phyloP scores from a whole-genome alignment of 1,140 invertebrate genomes.

The Cardiocondyla obscurior region DNA sequence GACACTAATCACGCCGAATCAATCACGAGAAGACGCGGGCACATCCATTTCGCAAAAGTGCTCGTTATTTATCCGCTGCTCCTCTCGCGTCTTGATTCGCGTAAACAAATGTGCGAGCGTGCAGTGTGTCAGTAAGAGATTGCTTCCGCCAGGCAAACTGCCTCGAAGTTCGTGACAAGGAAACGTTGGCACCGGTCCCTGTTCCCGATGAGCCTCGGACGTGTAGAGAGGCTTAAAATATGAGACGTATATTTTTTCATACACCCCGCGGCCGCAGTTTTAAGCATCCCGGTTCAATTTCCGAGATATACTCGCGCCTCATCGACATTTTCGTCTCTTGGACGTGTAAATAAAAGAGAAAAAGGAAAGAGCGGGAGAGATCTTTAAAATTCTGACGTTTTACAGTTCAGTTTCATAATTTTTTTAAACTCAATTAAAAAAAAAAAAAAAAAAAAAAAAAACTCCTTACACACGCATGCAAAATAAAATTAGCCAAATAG shows the following conservation, averaged over 20 bases:
- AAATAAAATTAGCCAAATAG: no score
- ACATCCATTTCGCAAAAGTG: conserved; percentile 50
- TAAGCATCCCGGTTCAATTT: conserved; percentile 2
- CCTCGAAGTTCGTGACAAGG: conserved; percentile 47
- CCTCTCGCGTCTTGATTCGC: conserved; percentile 22
- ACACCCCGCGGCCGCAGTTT: neutral
- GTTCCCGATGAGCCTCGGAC: conserved; percentile 33
- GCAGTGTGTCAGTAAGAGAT: conserved; percentile 56
- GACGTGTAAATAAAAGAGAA: neutral
- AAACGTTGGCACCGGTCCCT: conserved; percentile 48
- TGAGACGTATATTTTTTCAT: conserved; percentile 39
- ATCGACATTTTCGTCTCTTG: neutral
- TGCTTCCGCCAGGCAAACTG: conserved; percentile 47
- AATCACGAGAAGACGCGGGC: conserved; percentile 15
- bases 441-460: no score
- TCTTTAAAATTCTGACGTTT: neutral
- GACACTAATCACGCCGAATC: conserved; percentile 7
- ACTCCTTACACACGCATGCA: no score
- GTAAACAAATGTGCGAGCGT: conserved; percentile 57
- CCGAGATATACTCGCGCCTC: neutral
- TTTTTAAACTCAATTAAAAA: no score
- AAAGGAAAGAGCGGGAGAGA: neutral
- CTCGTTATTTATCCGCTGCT: conserved; percentile 55
- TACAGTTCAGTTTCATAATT: no score
- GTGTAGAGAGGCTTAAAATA: conserved; percentile 45